Percentiles rank a stretch among this genome's conserved stretches.
These are phyloP conservation scores for Trichopria drosophilae DNA, from an alignment of 2,888 invertebrate genomes.

Conservation along the genomic window DNA sequence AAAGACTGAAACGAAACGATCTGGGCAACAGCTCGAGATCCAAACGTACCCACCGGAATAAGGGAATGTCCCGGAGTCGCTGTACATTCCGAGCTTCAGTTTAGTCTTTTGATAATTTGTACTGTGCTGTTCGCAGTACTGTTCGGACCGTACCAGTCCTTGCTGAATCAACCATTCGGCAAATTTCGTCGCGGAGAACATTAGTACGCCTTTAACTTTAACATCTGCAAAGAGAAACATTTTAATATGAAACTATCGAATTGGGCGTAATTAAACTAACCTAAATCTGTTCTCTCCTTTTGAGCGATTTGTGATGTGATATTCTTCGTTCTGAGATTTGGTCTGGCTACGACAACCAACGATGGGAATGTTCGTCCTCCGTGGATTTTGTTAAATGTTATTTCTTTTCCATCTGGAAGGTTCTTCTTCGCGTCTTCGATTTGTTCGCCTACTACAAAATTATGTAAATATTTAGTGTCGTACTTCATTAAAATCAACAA, in stretches of 20 bases:
- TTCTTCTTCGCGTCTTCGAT: conserved; percentile 65
- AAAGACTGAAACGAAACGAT: conserved; percentile 83
- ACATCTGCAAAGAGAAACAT: conserved; percentile 62
- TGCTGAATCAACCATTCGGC: conserved; percentile 90
- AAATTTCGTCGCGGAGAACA: conserved; percentile 81
- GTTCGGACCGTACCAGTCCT: conserved; percentile 78
- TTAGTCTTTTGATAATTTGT: conserved; percentile 62
- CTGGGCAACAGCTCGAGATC: conserved; percentile 86
- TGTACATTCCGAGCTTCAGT: conserved; percentile 83
- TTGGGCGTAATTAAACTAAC: conserved; percentile 41
- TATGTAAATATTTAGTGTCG: background rate
- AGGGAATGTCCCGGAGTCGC: conserved; percentile 81
- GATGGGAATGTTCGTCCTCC: conserved; percentile 86
- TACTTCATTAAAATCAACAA: conserved; percentile 3
- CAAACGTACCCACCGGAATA: conserved; percentile 90
- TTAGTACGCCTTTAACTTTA: conserved; percentile 80
- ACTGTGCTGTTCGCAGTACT: conserved; percentile 71
- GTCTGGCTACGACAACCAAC: conserved; percentile 79
- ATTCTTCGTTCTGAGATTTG: conserved; percentile 75
- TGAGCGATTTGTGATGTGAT: conserved; percentile 49
- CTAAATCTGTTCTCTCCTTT: conserved; percentile 57
- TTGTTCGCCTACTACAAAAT: conserved; percentile 45
- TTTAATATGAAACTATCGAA: background rate
- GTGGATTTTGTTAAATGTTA: conserved; percentile 76
- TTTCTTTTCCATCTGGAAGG: conserved; percentile 71